Percentiles rank a stretch among this genome's conserved stretches.
Conservation (phyloP, 2,888 invertebrate genomes). For the Morpho helenor region DNA sequence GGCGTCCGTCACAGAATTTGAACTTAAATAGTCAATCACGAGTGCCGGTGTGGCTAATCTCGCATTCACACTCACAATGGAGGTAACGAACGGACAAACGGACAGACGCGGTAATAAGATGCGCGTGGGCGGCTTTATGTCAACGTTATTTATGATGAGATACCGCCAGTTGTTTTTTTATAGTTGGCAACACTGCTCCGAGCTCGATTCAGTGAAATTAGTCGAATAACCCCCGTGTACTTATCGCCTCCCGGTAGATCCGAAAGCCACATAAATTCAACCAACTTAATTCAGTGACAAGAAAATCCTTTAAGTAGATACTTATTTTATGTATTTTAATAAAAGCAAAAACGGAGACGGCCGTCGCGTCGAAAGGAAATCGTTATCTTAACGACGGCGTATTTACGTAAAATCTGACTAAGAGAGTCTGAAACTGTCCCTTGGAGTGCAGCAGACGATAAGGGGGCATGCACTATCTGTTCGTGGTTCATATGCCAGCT, state of each 20-base stretch:
- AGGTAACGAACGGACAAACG: conserved; percentile 76
- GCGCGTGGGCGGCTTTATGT: conserved; percentile 75
- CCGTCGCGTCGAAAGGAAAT: conserved; percentile 67
- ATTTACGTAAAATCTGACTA: conserved; percentile 75
- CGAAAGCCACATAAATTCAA: conserved; percentile 28
- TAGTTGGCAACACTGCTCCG: conserved; percentile 15
- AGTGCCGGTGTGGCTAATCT: conserved; percentile 72
- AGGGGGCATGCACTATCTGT: conserved; percentile 54
- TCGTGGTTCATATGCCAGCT: conserved; percentile 69
- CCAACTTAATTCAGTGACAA: conserved; percentile 51
- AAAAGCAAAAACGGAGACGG: conserved; percentile 58
- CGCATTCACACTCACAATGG: conserved; percentile 71
- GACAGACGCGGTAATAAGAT: conserved; percentile 75
- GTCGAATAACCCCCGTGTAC: conserved; percentile 17
- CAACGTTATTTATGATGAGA: conserved; percentile 75
- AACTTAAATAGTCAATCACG: conserved; percentile 77
- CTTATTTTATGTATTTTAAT: conserved; percentile 57
- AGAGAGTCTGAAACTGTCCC: conserved; percentile 61
- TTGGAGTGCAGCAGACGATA: conserved; percentile 65
- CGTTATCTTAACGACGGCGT: conserved; percentile 72
- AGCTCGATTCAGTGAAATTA: conserved; percentile 18
- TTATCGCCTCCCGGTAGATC: conserved; percentile 15
- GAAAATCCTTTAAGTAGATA: conserved; percentile 54
- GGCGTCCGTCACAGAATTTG: conserved; percentile 60
- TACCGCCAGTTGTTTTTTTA: conserved; percentile 31